phyloP scores from a whole-genome alignment of 1,140 invertebrate species.

The Periplaneta americana region DNA sequence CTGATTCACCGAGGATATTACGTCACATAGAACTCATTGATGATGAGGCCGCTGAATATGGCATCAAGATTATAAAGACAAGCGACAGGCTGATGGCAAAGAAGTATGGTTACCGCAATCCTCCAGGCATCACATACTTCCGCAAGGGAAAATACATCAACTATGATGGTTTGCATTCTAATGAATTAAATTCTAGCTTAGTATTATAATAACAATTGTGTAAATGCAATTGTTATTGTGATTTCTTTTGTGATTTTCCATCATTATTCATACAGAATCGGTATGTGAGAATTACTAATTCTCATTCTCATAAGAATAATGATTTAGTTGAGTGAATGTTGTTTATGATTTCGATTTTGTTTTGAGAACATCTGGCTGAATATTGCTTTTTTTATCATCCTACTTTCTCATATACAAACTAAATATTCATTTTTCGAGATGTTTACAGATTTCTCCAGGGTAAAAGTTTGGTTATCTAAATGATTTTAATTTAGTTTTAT shows the following conservation, averaged over 20 bases:
- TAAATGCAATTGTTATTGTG: not conserved
- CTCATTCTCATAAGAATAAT: not conserved
- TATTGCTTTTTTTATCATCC: too few species aligned
- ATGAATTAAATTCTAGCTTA: not conserved
- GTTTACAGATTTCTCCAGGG: too few species aligned
- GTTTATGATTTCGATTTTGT: not conserved
- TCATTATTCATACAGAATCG: not conserved
- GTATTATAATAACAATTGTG: not conserved
- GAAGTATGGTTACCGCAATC: constrained; percentile 85
- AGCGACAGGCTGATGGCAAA: constrained; percentile 88
- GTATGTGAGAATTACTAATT: not conserved
- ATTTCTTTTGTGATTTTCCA: not conserved
- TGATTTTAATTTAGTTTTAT: too few species aligned
- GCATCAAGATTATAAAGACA: constrained; percentile 88
- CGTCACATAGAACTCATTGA: constrained; percentile 86
- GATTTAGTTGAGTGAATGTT: not conserved
- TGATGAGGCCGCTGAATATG: constrained; percentile 86
- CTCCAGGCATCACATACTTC: constrained; percentile 87
- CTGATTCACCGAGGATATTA: constrained; percentile 67
- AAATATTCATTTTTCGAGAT: too few species aligned
- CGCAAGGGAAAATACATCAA: constrained; percentile 85
- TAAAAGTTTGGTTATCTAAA: too few species aligned
- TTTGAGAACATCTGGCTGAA: not conserved
- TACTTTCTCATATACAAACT: too few species aligned
- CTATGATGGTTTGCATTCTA: constrained; percentile 63